Evolutionary conservation across 2,888 invertebrate genomes (phyloP), one percentile per base, ranked within the genome.

Genomic region (Leucophora obtusa): DNA sequence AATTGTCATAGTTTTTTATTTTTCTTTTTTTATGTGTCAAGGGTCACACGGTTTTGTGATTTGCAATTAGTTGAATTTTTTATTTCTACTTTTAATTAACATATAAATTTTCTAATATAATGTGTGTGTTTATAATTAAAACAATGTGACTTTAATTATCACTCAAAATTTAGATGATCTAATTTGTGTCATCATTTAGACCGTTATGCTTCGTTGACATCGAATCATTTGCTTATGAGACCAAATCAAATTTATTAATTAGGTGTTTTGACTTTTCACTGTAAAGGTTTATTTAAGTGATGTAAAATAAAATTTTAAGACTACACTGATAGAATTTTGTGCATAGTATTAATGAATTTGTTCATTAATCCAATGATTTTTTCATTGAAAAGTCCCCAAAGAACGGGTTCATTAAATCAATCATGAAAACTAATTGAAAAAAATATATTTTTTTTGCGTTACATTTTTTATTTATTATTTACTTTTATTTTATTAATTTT

Each of bases 31-130:
- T 38, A 56, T 80, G 68, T 80, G 72, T 56, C 76, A 59, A 69
- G 75, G 76, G 80, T 69, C 72, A 72, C 62, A 66, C 59, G 77
- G 63, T 58, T 65, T 73, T 77, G 70, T 78, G 73, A 73, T 77
- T 70, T 78, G 72, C 71, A 72, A 80, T 76, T 80, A 65, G 59
- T 65, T 65, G 43, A 47, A 35, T 21, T 15, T 51, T 28, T 43
- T 17, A 6, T 54, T 56, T n/a, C 5, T 14, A 43, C 38, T 60
- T 74, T 78, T 82, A 79, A 79, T 74, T 75, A 82, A 75, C 71
- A 63, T 69, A 79, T 72, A 75, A 71, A 72, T 75, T 82, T 54
- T 47, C 24, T 68, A 51, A 60, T 56, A 70, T 66, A 65, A 54
- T 56, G 0, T 66, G 14, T 33, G 28, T 21, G 58, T 59, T 58